Conservation (phyloP, 2,113 vertebrate species). For the Galeopterus variegatus region DNA sequence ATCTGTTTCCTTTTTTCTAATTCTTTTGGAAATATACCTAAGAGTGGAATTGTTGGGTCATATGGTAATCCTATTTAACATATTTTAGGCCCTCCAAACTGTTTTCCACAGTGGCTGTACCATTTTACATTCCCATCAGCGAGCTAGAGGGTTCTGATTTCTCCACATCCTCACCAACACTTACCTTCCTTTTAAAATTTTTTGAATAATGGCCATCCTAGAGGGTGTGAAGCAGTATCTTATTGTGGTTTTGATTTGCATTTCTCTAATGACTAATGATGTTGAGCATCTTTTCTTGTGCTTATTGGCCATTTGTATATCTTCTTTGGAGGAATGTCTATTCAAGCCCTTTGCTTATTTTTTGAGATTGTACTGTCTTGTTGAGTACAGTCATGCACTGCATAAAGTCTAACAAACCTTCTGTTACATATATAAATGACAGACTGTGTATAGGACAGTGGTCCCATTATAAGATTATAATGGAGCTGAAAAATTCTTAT, state of each 20-base stretch:
- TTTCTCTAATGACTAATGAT: slow-evolving; percentile 12
- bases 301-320: neutral
- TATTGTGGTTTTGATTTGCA: slow-evolving; percentile 10
- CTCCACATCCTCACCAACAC: neutral
- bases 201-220: neutral
- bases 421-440: no score
- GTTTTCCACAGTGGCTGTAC: neutral
- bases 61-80: slow-evolving; percentile 11
- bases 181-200: neutral
- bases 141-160: neutral
- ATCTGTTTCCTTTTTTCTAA: neutral
- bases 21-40: slow-evolving; percentile 2
- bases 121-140: neutral
- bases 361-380: neutral
- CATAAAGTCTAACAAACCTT: no score
- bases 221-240: neutral
- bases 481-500: no score
- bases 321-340: neutral
- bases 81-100: neutral
- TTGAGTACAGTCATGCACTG: neutral
- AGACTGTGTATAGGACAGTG: no score
- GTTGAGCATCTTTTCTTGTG: neutral
- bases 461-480: no score
- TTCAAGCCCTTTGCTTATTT: neutral
- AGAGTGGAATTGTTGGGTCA: neutral